Evolutionary conservation across 2,888 invertebrate species (phyloP), one percentile per base, ranked within the genome.

Genomic region (Mesodorylaimus sp.): DNA sequence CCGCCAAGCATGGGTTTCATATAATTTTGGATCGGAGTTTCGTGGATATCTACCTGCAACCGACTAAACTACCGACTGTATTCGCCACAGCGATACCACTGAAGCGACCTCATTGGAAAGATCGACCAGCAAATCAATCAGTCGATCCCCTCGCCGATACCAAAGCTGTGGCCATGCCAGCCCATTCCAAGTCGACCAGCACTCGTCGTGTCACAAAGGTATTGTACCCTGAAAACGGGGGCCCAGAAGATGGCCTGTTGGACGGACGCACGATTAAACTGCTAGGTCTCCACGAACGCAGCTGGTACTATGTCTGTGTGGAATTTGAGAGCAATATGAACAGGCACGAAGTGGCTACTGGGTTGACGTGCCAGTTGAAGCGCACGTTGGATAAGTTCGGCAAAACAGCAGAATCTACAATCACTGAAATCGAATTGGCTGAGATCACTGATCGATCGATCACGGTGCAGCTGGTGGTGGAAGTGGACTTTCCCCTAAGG

Each of bases 261-360:
- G 45, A 45, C 2, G 48, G 37, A 16, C 36, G 38, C 36, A 16
- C 23, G 38, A 47, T 47, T 23, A 3, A 23, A 24, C 7, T 47
- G 13, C 38, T 38, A 5, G 47, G 38, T 3, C 38, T 47, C 38
- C 16, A 36, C 16, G 37, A 47, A 38, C 3, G 19, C 13, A 3
- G 53, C 13, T 61, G 61, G 61, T 59, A 61, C 54, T 60, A 58
- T 48, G 51, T 61, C 37, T 61, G 61, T 48, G 41, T 61, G 2
- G 61, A 61, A 51, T 61, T 58, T 58, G 60, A 61, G 47, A n/a
- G n/a, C n/a, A 61, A 61, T 45, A 56, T 61, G 52, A 59, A 61
- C 29, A 52, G 60, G 3, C 58, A 60, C 53, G 59, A 60, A 38
- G 60, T 59, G 47, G 60, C 60, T 2, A 57, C 56, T 2, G 59